A percentile compares a stretch with the other conserved stretches of the same genome.
These are phyloP conservation scores for Cylloceria caligata DNA, from an alignment of 2,888 invertebrate genomes.

Conservation along the genomic window DNA sequence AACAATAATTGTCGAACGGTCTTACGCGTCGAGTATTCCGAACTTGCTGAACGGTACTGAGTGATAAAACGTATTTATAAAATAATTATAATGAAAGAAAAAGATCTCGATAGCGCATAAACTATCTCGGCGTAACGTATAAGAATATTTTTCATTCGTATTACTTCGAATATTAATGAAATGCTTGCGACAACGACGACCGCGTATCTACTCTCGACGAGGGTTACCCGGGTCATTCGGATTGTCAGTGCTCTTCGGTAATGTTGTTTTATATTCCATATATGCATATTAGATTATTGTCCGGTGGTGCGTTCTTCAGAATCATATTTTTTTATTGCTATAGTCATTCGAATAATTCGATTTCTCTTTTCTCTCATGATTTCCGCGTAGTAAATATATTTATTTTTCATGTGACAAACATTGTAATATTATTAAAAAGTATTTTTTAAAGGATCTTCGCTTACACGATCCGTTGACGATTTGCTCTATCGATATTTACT, in stretches of 20 bases:
- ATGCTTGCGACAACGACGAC: conserved; percentile 37
- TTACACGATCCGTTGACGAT: too few relatives aligned
- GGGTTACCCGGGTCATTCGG: conserved; percentile 60
- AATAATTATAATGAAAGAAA: neutral
- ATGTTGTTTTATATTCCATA: conserved; percentile 8
- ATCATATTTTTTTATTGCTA: conserved; percentile 2
- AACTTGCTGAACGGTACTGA: neutral
- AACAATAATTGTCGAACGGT: too few relatives aligned
- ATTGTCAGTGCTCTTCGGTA: conserved; percentile 60
- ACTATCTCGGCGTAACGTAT: neutral
- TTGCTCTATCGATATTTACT: too few relatives aligned
- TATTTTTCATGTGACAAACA: neutral
- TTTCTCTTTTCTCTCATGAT: neutral
- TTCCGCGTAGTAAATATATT: neutral
- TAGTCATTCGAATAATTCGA: neutral
- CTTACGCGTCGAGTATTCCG: too few relatives aligned
- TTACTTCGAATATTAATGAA: conserved; percentile 47
- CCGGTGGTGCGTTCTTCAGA: neutral
- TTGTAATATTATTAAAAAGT: neutral
- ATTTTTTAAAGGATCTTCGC: too few relatives aligned
- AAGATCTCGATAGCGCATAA: neutral
- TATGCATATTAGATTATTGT: conserved; percentile 12
- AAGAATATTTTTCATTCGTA: conserved; percentile 32
- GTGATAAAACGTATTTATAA: neutral
- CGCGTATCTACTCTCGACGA: conserved; percentile 50